Base-by-base conservation (phyloP, 64 coral and sea anemone genomes). In the Stylophora pistillata region DNA sequence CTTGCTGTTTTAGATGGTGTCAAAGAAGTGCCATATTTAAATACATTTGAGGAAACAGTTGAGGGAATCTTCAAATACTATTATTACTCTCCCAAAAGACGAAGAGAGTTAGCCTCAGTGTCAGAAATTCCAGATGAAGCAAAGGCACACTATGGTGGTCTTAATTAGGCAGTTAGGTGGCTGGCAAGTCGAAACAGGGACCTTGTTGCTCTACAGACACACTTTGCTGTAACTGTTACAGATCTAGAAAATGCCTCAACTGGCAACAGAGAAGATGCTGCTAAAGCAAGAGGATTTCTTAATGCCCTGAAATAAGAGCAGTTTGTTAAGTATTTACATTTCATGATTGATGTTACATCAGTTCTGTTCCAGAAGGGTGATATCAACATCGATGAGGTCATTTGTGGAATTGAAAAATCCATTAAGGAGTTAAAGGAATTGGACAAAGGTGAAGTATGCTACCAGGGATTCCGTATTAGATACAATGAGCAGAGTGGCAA, bases 1-100 rank as follows among this genome's bases (percentile, higher is more conserved):
- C 56, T 92, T 59, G 90, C 90, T 55, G 72, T 92, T 21, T 37
- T 86, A 54, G 90, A 92, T 85, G 81, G 32, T 15, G 64, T 92
- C 14, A 92, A 86, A 30, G 28, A 74, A 74, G 37, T 31, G 72
- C 30, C 72, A 27, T 74, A 30, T 37, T 74, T 52, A 31, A 31
- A 10, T 31, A 74, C 37, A 74, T 74, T 74, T 74, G 30, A 74
- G 37, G 72, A 74, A 74, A 74, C 72, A 33, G 72, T 74, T 33
- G 37, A 37, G 72, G 12, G 28, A 74, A 31, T 74, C 30, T 74
- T 74, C 37, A 55, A 81, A 80, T 90, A 71, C 56, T 90, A 90
- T 78, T 90, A 72, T 31, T 82, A 90, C 69, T 90, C 88, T 71
- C 64, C 78, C 52, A 90, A 73, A 82, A 37, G 78, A 27, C 61